phyloP scores from a whole-genome alignment of 2,113 vertebrate species.

The Eptesicus fuscus region DNA sequence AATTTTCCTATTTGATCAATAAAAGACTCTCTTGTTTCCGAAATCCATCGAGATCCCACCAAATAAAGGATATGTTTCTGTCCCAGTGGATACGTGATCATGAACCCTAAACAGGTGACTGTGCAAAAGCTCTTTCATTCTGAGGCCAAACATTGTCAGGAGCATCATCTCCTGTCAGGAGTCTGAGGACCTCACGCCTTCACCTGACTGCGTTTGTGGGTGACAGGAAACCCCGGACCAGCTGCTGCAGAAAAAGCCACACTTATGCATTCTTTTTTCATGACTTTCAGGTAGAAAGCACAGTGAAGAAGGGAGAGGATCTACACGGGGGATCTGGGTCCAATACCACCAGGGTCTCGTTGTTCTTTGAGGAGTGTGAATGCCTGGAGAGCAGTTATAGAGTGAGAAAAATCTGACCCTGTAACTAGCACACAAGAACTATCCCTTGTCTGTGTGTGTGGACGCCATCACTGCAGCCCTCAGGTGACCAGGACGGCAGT shows the following conservation, averaged over 20 bases:
- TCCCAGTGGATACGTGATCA: not conserved
- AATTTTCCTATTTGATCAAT: not conserved
- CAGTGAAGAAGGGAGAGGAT: not conserved
- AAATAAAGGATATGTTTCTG: not conserved
- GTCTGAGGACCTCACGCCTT: not conserved
- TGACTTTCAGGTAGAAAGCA: not conserved
- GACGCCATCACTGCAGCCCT: not conserved
- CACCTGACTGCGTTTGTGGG: not conserved
- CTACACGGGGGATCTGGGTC: not conserved
- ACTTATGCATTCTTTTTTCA: not conserved
- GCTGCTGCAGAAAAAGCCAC: not conserved
- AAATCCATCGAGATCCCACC: not conserved
- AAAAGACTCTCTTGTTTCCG: not conserved
- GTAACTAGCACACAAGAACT: not conserved
- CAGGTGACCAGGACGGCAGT: not conserved
- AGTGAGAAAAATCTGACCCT: not conserved
- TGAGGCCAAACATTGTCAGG: not conserved
- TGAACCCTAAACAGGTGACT: not conserved
- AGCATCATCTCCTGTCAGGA: not conserved
- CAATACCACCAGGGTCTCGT: not conserved
- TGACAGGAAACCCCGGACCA: not conserved
- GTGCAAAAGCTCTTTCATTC: not conserved
- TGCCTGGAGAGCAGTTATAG: not conserved
- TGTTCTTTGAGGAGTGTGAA: not conserved
- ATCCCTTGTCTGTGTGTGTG: not conserved